Evolutionary conservation across 2,113 vertebrate genomes (phyloP), one percentile per base, ranked within the genome.

Genomic region (Chamaetylas fuelleborni): DNA sequence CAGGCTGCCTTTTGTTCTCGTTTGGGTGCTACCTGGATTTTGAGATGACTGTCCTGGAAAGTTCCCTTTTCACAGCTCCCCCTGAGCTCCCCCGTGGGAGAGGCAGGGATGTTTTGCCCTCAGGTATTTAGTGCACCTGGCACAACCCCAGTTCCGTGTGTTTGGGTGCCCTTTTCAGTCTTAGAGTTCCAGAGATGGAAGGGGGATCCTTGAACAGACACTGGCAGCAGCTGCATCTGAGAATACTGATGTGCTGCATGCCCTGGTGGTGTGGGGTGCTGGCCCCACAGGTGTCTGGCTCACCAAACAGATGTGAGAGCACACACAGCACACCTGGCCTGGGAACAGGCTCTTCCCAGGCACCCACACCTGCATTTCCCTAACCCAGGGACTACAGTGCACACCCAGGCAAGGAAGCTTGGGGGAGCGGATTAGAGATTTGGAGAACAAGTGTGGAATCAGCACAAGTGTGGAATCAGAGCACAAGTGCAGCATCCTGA

Each of bases 191-290:
- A 23, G 77, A 81, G n/a, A 8, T 36, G 12, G 40, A 19, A 40
- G 19, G 14, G 8, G 3, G 16, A 20, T 40, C 53, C 51, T 56
- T 31, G 54, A 48, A 17, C 1, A 1, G 36, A 31, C 0, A 0
- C 36, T 74, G 71, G n/a, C 56, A 66, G 79, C 33, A 79, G 51
- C 20, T 67, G 33, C 12, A 9, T 53, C 48, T 5, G 17, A 19
- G 40, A 38, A 23, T 33, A 17, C 1, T 40, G 23, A 5, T 2
- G 7, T 20, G 69, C 25, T 57, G 28, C 33, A 22, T n/a, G 60
- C 15, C 38, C 25, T 45, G 2, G 1, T 40, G 54, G 26, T 65
- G 18, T 65, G 54, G 33, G 24, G 14, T 66, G 40, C 29, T 19
- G 16, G n/a, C 16, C 31, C 42, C 17, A 76, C 15, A 6, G 65